A percentile compares a stretch with the other conserved stretches of the same genome.
Evolutionary conservation across 2,113 vertebrate species (phyloP).

Genomic region (Axis porcinus): DNA sequence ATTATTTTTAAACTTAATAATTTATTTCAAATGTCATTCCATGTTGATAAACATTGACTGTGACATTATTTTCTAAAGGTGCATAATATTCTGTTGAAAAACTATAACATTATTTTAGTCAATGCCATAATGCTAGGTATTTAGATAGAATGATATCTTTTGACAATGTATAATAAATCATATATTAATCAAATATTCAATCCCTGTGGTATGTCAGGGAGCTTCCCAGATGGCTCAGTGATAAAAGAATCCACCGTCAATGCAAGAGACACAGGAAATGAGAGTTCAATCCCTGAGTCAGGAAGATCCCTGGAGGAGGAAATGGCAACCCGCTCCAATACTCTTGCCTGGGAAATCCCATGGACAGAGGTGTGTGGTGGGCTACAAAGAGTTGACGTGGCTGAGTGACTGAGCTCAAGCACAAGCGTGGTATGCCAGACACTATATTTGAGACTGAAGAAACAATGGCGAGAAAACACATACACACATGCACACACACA

Average conservation of each 20-base stretch:
- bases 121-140: background rate
- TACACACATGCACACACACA: background rate
- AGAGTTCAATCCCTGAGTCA: background rate
- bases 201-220: background rate
- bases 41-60: background rate
- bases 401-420: background rate
- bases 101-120: background rate
- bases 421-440: background rate
- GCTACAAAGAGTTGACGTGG: background rate
- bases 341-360: background rate
- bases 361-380: background rate
- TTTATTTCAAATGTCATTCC: background rate
- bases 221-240: background rate
- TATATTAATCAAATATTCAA: background rate
- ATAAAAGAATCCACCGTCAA: background rate
- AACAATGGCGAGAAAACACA: background rate
- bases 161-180: background rate
- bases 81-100: background rate
- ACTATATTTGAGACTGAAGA: background rate
- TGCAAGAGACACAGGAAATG: background rate
- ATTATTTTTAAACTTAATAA: background rate
- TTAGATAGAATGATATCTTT: background rate
- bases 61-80: constrained; percentile 13
- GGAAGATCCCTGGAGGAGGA: background rate
- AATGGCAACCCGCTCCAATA: background rate